Base-by-base conservation (phyloP, 2,888 invertebrate genomes). In the Drosophila helvetica region DNA sequence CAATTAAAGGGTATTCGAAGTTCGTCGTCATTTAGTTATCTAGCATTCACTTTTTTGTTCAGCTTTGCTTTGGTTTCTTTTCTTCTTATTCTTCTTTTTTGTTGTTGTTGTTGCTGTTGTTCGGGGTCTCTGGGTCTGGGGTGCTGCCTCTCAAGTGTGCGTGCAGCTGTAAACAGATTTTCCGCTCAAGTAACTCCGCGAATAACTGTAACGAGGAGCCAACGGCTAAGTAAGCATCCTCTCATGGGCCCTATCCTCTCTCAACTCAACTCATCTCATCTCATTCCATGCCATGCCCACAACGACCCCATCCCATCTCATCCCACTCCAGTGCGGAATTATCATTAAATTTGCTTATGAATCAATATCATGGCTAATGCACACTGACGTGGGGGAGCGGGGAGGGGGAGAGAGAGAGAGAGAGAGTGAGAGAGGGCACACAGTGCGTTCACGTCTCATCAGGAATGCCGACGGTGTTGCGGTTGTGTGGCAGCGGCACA, bases 161-260 rank as follows among this genome's bases (percentile, higher is more conserved):
- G 85, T 86, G 85, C 79, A 88, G 88, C 88, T 88, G 88, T 89
- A 86, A 86, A 88, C 86, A 80, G 86, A 88, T 88, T 88, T 88
- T 89, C 80, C 81, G 79, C 88, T 86, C 71, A 86, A 88, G 76
- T 85, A 81, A 86, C 74, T 86, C 74, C 75, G 75, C 78, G 87
- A 79, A 85, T 85, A 86, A 85, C 82, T 85, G 84, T 82, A 85
- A 86, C 84, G 82, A 84, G 79, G 66, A 38, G 38, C 38, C 38
- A 38, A 38, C 79, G 67, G 63, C 66, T 70, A 72, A 75, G 69
- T 77, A 63, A 51, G 64, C 74, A 66, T 52, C 61, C 27, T 50
- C 59, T 30, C 57, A 52, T 38, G 15, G 38, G n/a, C 38, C 38
- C 15, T 15, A 15, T n/a, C 15, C 38, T 2, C 38, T 12, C 38